Conservation (phyloP, 2,113 vertebrate species). For the Semnornis frantzii region DNA sequence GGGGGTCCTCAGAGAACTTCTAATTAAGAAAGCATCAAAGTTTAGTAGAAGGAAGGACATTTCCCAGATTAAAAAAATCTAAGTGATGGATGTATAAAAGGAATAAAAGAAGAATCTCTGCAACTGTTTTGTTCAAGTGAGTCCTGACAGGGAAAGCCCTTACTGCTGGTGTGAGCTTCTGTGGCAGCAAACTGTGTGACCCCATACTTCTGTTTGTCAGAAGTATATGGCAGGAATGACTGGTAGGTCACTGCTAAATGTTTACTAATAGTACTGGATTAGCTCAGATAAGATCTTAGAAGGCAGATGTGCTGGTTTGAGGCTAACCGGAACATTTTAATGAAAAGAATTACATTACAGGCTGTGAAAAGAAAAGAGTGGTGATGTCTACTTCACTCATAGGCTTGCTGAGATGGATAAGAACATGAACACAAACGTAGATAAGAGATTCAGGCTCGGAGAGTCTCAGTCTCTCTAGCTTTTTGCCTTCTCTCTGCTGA, state of each 20-base stretch:
- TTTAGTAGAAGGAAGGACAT: neutral
- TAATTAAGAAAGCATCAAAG: neutral
- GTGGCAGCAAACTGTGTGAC: neutral
- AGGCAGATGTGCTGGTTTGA: no score
- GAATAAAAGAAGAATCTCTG: neutral
- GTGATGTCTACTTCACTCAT: no score
- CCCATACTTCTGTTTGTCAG: rapidly evolving
- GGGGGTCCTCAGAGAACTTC: neutral
- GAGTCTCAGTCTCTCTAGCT: no score
- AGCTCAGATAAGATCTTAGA: neutral
- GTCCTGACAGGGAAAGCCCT: neutral
- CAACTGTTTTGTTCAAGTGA: neutral
- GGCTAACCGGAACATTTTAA: no score
- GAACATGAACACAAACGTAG: no score
- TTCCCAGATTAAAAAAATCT: neutral
- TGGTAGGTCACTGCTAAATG: neutral
- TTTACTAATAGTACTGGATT: neutral
- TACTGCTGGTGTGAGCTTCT: neutral
- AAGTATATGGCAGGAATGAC: neutral
- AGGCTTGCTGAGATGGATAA: no score
- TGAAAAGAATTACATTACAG: no score
- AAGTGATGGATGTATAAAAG: neutral
- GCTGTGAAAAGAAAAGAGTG: no score
- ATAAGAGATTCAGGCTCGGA: no score
- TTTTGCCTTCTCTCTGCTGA: no score